Evolutionary conservation across 2,113 vertebrate genomes (phyloP).

Genomic region (Archocentrus centrarchus): DNA sequence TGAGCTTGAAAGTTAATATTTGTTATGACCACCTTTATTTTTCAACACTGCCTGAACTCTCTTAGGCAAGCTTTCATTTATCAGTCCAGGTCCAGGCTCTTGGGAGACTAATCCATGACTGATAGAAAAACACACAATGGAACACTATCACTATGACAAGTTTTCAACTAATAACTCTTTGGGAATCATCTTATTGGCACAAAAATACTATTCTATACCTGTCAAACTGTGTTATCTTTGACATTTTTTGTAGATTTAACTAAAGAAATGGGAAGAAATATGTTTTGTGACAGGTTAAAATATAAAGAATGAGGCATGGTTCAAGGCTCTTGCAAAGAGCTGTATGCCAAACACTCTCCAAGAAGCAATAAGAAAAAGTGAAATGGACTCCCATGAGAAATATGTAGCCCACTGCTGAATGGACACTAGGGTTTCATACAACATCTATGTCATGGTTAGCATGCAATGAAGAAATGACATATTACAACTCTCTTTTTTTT

Average conservation of each 20-base stretch:
- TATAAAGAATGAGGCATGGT: background rate
- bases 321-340: background rate
- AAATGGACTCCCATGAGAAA: background rate
- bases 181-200: too few relatives aligned
- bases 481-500: slow-evolving; percentile 12
- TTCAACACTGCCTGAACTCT: background rate
- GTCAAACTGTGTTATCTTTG: too few relatives aligned
- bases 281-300: background rate
- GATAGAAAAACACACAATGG: too few relatives aligned
- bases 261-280: too few relatives aligned
- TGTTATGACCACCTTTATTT: background rate
- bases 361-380: background rate
- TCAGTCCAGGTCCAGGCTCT: too few relatives aligned
- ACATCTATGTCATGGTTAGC: background rate
- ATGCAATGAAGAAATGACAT: background rate
- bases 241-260: too few relatives aligned
- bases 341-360: too few relatives aligned
- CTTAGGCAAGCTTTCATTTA: too few relatives aligned
- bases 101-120: too few relatives aligned
- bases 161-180: too few relatives aligned
- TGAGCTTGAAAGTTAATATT: background rate
- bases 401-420: background rate
- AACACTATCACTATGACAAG: too few relatives aligned
- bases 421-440: background rate
- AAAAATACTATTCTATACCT: too few relatives aligned